phyloP scores from a whole-genome alignment of 2,797 vertebrate genomes.

The Pitangus sulphuratus region DNA sequence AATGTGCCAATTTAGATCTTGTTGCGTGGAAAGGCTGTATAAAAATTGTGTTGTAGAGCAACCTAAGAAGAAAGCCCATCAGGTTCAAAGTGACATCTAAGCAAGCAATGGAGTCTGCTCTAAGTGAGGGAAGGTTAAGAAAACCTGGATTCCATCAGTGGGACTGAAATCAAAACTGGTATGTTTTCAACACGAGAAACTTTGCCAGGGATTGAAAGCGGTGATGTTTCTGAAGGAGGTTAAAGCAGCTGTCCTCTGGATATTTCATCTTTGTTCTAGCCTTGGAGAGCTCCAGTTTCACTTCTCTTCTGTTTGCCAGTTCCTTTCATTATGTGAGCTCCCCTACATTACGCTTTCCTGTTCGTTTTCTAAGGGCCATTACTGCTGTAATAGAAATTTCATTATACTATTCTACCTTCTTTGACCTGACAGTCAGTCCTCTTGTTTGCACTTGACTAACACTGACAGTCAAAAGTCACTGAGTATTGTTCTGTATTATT shows the following conservation, averaged over 20 bases:
- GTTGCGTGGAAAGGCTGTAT: not conserved
- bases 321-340: not conserved
- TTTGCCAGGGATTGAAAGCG: not conserved
- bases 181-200: not conserved
- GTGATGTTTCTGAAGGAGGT: not conserved
- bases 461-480: not conserved
- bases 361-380: not conserved
- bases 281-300: not conserved
- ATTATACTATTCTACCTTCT: not conserved
- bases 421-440: not conserved
- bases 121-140: not conserved
- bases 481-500: fast-evolving
- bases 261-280: not conserved
- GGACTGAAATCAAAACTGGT: not conserved
- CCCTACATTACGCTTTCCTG: fast-evolving
- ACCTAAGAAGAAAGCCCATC: not conserved
- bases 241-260: not conserved
- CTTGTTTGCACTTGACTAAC: not conserved
- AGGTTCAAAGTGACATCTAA: not conserved
- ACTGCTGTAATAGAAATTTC: not conserved
- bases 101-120: not conserved
- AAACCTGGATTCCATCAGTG: not conserved
- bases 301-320: not conserved
- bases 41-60: not conserved
- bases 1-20: not conserved